A percentile compares a stretch with the other conserved stretches of the same genome.
Evolutionary conservation across 1,140 invertebrate species (phyloP).

Genomic region (Zophobas morio): DNA sequence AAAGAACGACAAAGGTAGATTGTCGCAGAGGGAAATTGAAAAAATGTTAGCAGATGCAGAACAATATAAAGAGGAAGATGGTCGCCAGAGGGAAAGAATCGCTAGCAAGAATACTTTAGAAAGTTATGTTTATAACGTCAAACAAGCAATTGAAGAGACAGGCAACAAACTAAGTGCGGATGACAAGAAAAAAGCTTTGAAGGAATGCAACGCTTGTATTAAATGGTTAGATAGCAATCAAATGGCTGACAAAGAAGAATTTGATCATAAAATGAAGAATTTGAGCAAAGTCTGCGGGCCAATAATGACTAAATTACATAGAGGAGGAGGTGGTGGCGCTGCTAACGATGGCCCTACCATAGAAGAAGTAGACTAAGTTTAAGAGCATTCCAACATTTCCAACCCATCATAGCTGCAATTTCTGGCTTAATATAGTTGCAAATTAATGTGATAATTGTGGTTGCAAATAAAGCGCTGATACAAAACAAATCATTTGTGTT

Average conservation of each 20-base stretch:
- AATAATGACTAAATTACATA: slow-evolving; percentile 71
- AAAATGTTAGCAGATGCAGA: slow-evolving; percentile 81
- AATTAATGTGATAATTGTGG: slow-evolving; percentile 20
- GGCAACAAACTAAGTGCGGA: slow-evolving; percentile 60
- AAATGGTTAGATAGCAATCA: slow-evolving; percentile 80
- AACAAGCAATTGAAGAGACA: slow-evolving; percentile 62
- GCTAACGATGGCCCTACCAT: slow-evolving; percentile 64
- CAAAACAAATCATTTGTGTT: background rate
- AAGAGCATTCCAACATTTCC: background rate
- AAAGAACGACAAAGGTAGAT: slow-evolving; percentile 72
- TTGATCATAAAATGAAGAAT: slow-evolving; percentile 72
- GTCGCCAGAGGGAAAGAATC: slow-evolving; percentile 73
- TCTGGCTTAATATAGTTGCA: slow-evolving; percentile 20
- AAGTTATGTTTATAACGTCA: slow-evolving; percentile 79
- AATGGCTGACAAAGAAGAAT: slow-evolving; percentile 75
- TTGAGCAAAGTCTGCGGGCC: slow-evolving; percentile 69
- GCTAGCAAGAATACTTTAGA: slow-evolving; percentile 79
- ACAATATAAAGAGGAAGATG: slow-evolving; percentile 73
- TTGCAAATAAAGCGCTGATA: slow-evolving; percentile 26
- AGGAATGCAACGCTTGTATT: slow-evolving; percentile 72
- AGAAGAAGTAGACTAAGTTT: slow-evolving; percentile 66
- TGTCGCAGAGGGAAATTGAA: slow-evolving; percentile 71
- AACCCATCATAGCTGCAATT: background rate
- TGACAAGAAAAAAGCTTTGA: slow-evolving; percentile 68
- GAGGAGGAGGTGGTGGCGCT: slow-evolving; percentile 50